Evolutionary conservation across 2,113 vertebrate species (phyloP).

Genomic region (Melanotaenia duboulayi): DNA sequence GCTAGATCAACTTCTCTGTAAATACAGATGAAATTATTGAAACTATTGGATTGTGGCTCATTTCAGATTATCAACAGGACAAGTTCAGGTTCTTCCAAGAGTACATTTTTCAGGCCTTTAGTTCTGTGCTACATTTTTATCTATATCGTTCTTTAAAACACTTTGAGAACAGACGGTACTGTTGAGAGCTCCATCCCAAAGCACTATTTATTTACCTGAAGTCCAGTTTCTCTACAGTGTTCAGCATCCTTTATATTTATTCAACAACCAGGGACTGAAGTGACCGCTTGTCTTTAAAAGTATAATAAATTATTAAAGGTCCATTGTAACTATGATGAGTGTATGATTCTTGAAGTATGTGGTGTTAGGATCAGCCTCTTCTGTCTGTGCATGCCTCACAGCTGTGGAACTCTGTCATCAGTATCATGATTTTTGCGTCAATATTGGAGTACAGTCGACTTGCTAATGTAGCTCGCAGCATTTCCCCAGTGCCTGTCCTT

Average conservation of each 20-base stretch:
- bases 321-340: constrained; percentile 27
- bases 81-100: constrained; percentile 60
- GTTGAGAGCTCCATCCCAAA: constrained; percentile 49
- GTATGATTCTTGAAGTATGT: constrained; percentile 37
- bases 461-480: constrained; percentile 93
- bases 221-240: constrained; percentile 44
- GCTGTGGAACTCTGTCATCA: constrained; percentile 38
- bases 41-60: constrained; percentile 1
- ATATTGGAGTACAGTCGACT: constrained; percentile 41
- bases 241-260: constrained; percentile 51
- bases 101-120: constrained; percentile 30
- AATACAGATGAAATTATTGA: constrained; percentile 8
- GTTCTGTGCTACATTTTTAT: neutral
- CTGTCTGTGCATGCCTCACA: constrained; percentile 25
- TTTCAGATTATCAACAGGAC: constrained; percentile 26
- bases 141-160: constrained; percentile 4
- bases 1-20: constrained; percentile 5
- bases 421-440: constrained; percentile 29
- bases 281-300: constrained; percentile 46
- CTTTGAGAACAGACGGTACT: constrained; percentile 49
- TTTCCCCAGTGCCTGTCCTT: constrained; percentile 98
- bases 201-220: constrained; percentile 58
- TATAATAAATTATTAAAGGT: constrained; percentile 58
- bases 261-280: constrained; percentile 57
- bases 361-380: constrained; percentile 17